A percentile compares a stretch with the other conserved stretches of the same genome.
Conservation (phyloP, 2,113 vertebrate species). For the Neodon shergylaensis region DNA sequence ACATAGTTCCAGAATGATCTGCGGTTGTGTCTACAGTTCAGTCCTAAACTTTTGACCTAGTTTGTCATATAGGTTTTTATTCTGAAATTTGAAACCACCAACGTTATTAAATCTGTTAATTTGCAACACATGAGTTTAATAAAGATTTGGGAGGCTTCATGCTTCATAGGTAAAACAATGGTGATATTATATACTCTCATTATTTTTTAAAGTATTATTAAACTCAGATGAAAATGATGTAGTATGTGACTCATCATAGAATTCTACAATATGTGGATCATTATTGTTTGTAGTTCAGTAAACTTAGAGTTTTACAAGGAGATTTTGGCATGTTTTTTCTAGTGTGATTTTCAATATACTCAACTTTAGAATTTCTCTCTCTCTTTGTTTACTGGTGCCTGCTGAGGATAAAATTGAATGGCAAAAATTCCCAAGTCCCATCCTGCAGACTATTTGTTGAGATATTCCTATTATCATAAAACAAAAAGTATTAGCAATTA, state of each 20-base stretch:
- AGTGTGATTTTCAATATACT: background rate
- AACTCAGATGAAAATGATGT: background rate
- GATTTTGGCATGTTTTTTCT: background rate
- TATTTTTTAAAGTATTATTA: background rate
- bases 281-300: background rate
- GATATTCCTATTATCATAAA: conserved; percentile 54
- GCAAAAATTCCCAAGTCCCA: conserved; percentile 18
- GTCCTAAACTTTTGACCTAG: background rate
- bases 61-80: background rate
- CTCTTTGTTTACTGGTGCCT: conserved; percentile 27
- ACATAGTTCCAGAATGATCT: background rate
- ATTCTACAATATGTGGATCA: background rate
- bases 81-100: background rate
- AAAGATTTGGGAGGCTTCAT: background rate
- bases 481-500: conserved; percentile 50
- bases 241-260: background rate
- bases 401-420: background rate
- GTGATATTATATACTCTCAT: background rate
- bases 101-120: background rate
- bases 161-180: background rate
- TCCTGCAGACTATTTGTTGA: conserved; percentile 14
- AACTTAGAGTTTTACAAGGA: background rate
- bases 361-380: background rate
- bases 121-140: background rate
- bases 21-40: background rate